A percentile compares a stretch with the other conserved stretches of the same genome.
phyloP scores from a whole-genome alignment of 2,113 vertebrate species.

The Rhinoptilus africanus region DNA sequence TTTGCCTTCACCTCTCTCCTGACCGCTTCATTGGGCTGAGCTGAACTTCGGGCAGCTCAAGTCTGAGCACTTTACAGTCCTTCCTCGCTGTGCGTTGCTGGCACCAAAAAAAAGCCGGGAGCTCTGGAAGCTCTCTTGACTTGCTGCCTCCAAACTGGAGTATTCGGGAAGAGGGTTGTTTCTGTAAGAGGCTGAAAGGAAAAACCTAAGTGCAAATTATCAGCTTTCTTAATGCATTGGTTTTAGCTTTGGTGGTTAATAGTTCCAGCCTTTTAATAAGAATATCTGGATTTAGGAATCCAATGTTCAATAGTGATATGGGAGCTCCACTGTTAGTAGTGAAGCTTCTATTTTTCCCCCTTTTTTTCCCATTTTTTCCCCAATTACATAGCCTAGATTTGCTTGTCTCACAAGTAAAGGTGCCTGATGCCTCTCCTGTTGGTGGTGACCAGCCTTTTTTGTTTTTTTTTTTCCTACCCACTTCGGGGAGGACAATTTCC shows the following conservation, averaged over 20 bases:
- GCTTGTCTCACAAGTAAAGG: not conserved
- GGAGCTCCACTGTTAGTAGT: not conserved
- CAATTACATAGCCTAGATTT: fast-evolving
- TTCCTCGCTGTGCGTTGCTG: not conserved
- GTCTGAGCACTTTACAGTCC: not conserved
- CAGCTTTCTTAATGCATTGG: not conserved
- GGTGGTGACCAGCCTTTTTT: not conserved
- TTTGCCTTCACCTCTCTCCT: not conserved
- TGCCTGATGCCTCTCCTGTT: not conserved
- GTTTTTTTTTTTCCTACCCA: not conserved
- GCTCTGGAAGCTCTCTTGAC: not conserved
- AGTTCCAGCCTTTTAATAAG: conserved; percentile 2
- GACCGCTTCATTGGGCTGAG: not conserved
- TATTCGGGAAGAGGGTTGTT: not conserved
- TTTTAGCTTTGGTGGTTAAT: not conserved
- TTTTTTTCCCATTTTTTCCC: fast-evolving
- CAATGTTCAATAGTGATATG: fast-evolving
- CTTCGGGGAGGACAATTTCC: not conserved
- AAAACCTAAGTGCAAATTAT: not conserved
- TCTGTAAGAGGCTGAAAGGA: not conserved
- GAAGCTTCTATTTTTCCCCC: not conserved
- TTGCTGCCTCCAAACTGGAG: not conserved
- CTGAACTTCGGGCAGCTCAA: not conserved
- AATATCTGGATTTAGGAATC: not conserved
- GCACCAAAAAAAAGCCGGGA: not conserved